phyloP scores from a whole-genome alignment of 2,113 vertebrate species.

The Perca schrenkii region DNA sequence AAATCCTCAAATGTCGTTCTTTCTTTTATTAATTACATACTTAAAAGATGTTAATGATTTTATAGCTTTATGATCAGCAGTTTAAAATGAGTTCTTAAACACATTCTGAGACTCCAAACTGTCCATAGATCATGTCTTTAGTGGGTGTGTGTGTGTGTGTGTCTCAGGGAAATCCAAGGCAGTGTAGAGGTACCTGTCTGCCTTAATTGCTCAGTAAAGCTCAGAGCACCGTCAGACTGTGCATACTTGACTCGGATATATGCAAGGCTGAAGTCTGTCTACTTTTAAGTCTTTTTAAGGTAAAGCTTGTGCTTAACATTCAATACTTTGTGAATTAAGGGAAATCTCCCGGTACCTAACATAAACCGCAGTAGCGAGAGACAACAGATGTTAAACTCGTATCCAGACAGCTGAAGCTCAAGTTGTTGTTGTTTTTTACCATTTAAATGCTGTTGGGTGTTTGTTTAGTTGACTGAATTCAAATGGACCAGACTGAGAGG shows the following conservation, averaged over 20 bases:
- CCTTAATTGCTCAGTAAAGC: constrained; percentile 37
- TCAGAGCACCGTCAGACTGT: constrained; percentile 16
- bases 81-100: not conserved
- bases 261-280: constrained; percentile 44
- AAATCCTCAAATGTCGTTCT: too few relatives aligned
- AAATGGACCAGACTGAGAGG: constrained; percentile 8
- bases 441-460: not conserved
- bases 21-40: not conserved
- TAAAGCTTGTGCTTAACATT: not conserved
- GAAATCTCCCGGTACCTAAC: not conserved
- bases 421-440: not conserved
- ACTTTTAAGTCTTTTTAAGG: not conserved
- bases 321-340: not conserved
- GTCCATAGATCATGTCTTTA: not conserved
- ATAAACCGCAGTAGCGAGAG: not conserved
- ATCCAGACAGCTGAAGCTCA: not conserved
- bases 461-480: not conserved
- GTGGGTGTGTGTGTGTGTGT: constrained; percentile 11
- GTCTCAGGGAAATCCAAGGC: constrained; percentile 65
- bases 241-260: constrained; percentile 40
- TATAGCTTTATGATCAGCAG: not conserved
- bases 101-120: not conserved
- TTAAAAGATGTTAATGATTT: not conserved
- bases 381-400: not conserved
- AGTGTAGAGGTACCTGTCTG: constrained; percentile 19